A percentile compares a stretch with the other conserved stretches of the same genome.
Conservation (phyloP, 2,888 invertebrate genomes). For the Deilephila elpenor region DNA sequence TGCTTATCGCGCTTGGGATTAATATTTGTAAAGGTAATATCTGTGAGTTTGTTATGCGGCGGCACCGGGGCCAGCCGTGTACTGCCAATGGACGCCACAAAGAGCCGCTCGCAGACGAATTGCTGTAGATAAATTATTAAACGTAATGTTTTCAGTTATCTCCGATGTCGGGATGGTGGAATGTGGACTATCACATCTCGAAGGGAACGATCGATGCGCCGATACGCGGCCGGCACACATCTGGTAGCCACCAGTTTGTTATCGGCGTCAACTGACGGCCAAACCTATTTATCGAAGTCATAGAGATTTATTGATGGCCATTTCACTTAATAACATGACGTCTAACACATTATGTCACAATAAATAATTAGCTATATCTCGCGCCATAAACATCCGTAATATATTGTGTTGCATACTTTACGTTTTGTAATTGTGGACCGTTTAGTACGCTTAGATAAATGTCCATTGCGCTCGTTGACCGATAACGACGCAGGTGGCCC, state of each 20-base stretch:
- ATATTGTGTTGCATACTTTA: constrained; percentile 42
- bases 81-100: constrained; percentile 43
- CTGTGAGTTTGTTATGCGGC: constrained; percentile 39
- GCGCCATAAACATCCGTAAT: constrained; percentile 44
- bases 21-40: constrained; percentile 47
- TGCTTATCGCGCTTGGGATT: constrained; percentile 45
- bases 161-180: constrained; percentile 61
- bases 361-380: constrained; percentile 61
- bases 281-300: constrained; percentile 75
- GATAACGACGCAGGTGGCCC: constrained; percentile 27
- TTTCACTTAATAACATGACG: constrained; percentile 67
- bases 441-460: constrained; percentile 35
- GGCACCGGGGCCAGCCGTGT: constrained; percentile 38
- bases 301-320: constrained; percentile 68
- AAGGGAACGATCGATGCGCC: constrained; percentile 61
- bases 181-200: constrained; percentile 66
- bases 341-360: constrained; percentile 65
- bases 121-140: constrained; percentile 68
- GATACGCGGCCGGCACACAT: constrained; percentile 64
- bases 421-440: constrained; percentile 37
- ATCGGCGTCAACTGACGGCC: constrained; percentile 67
- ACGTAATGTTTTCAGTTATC: constrained; percentile 70
- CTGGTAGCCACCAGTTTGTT: constrained; percentile 71
- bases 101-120: constrained; percentile 61
- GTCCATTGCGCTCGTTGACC: constrained; percentile 33